Base-by-base conservation (phyloP, 2,888 invertebrate species). In the Eupithecia tripunctaria region DNA sequence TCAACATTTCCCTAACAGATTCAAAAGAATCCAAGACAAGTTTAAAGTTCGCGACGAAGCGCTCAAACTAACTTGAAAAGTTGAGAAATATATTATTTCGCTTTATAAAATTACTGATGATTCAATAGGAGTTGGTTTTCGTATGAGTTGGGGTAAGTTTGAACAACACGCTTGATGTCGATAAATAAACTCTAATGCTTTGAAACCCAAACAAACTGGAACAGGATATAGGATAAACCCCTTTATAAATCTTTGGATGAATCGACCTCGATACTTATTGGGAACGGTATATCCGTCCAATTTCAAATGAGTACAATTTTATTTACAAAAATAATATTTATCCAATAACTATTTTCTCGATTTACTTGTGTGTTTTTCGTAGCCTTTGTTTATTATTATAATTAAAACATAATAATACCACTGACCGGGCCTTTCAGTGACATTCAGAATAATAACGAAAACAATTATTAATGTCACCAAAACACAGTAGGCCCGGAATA, bases 1-100 rank as follows among this genome's bases (percentile, higher is more conserved):
- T 43, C 47, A 71, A 71, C 66, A 69, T 71, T 74, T 70, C 43
- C 71, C 59, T 64, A 74, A 74, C 71, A 64, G 67, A 74, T 71
- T 74, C 62, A 67, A 71, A 74, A 71, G 74, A 67, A 71, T 71
- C 69, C 69, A 66, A 65, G 65, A 51, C 60, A 68, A 65, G 69
- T 70, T 74, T 68, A 62, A 71, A 74, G 43, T 70, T 74, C 65
- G 68, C 68, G 68, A 71, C 74, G 56, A 74, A 71, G 71, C 71
- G 70, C 68, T 74, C 51, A 65, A 62, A 71, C 65, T 10, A 62
- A 69, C 73, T 74, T 68, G 60, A 32, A 73, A 68, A 73, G 70
- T 70, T 74, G 60, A 74, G 64, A 68, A 73, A 73, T 21, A 66
- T 66, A 36, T 69, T 69, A 51, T 73, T 47, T 60, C 47, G 62